These are phyloP conservation scores for Xanthorhoe spadicearia DNA, from an alignment of 2,888 invertebrate genomes.

Conservation along the genomic window DNA sequence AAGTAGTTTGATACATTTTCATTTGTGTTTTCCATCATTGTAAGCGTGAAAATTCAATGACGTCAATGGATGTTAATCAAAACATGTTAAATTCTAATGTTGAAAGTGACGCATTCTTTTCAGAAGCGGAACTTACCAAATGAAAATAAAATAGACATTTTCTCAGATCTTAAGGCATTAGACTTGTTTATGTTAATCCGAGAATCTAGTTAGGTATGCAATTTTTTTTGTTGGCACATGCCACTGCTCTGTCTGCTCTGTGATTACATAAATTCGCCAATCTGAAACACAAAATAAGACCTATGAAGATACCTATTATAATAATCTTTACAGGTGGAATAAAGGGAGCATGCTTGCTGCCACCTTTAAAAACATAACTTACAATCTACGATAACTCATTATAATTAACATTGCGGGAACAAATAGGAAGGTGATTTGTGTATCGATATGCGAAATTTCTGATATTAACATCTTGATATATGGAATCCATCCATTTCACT, in stretches of 20 bases:
- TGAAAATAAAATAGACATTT: background rate
- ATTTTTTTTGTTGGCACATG: background rate
- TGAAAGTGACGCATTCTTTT: background rate
- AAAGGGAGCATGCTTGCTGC: background rate
- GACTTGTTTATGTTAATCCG: background rate
- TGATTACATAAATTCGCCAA: background rate
- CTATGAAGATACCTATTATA: background rate
- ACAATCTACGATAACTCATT: conserved; percentile 3
- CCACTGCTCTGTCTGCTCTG: background rate
- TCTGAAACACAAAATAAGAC: background rate
- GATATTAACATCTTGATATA: conserved; percentile 5
- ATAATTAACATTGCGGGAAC: conserved; percentile 22
- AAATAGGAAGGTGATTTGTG: conserved; percentile 20
- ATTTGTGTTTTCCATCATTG: conserved; percentile 47
- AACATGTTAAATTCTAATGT: conserved; percentile 10
- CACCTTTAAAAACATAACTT: background rate
- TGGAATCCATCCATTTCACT: conserved; percentile 25
- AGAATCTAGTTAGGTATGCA: background rate
- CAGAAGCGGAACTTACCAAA: background rate
- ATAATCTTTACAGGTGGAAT: background rate
- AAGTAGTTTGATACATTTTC: conserved; percentile 54
- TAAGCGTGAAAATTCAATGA: conserved; percentile 52
- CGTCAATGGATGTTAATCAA: conserved; percentile 47
- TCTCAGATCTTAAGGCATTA: background rate
- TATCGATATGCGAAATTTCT: conserved; percentile 30